Evolutionary conservation across 2,113 vertebrate species (phyloP), one percentile per base, ranked within the genome.

Genomic region (Albula goreensis): DNA sequence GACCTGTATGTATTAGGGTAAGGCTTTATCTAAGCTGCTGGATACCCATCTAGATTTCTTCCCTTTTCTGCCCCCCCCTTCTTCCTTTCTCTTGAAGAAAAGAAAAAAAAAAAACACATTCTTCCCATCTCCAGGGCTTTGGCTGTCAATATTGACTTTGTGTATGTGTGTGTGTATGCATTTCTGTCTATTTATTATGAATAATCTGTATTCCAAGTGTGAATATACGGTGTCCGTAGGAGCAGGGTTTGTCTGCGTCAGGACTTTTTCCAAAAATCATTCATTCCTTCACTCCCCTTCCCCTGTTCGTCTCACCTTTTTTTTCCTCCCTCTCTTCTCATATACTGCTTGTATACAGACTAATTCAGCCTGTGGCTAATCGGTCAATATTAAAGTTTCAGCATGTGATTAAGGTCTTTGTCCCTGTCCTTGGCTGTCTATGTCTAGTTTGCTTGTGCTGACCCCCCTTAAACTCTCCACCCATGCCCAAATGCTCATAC

Each of bases 121-220:
- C 87, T 81, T 78, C 74, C 50, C 57, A 78, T 48, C 82, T 81
- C 66, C 88, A 84, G 83, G 51, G 19, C 77, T 88, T 85, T 84
- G 51, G 19, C 77, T 88, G 79, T 92, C 91, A 93, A 92, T 92
- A 93, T 93, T 91, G 89, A 92, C 91, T 89, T 88, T 89, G 78
- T 80, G 87, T 84, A 81, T 89, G 87, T 86, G 79, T 83, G 11
- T 51, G 80, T 85, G 83, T n/a, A 5, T 66, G 85, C 9, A 50
- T 78, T 78, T 53, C 11, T 77, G 66, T 53, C 3, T 84, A 3
- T 78, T 1, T 4, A 41, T n/a, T 3, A 77, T n/a, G 22, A 2
- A 19, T 49, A 13, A 41, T 78, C 31, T 12, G 77, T 78, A 15
- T 78, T 78, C 77, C 6, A 56, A 12, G 22, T 13, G 13, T n/a